Percentiles rank a stretch among this genome's conserved stretches.
These are phyloP conservation scores for Labroides dimidiatus DNA, from an alignment of 2,797 vertebrate species.

Conservation along the genomic window DNA sequence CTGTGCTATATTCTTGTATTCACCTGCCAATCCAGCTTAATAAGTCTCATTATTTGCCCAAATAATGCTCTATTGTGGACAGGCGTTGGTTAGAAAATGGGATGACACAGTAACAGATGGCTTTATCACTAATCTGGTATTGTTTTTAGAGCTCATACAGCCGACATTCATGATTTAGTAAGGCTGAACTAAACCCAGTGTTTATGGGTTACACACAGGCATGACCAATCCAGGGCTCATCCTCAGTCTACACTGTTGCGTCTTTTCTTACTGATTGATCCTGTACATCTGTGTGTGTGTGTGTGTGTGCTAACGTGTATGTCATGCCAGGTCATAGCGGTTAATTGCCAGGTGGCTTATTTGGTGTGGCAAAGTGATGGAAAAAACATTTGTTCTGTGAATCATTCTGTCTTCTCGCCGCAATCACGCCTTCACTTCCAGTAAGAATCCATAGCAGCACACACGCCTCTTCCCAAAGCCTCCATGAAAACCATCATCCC, in stretches of 20 bases:
- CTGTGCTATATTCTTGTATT: conserved; percentile 45
- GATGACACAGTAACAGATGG: conserved; percentile 48
- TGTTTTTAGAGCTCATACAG: conserved; percentile 56
- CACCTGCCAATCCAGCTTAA: conserved; percentile 70
- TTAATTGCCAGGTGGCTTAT: conserved; percentile 60
- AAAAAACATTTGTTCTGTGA: conserved; percentile 66
- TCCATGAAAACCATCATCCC: conserved; percentile 24
- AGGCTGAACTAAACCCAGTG: conserved; percentile 57
- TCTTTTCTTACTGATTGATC: conserved; percentile 42
- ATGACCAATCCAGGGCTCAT: conserved; percentile 51
- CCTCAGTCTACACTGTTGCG: conserved; percentile 37
- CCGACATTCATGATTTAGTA: conserved; percentile 43
- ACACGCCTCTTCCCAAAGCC: conserved; percentile 57
- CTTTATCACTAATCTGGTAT: conserved; percentile 67
- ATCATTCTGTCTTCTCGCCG: conserved; percentile 61
- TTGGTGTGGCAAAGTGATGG: conserved; percentile 49
- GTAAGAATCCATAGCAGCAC: conserved; percentile 56
- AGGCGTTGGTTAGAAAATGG: conserved; percentile 33
- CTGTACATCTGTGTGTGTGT: conserved; percentile 21
- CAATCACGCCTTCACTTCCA: conserved; percentile 67
- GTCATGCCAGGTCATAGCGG: conserved; percentile 56
- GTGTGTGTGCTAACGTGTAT: conserved; percentile 31
- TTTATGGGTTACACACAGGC: conserved; percentile 65
- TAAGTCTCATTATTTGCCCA: conserved; percentile 37
- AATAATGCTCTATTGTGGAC: conserved; percentile 61